These are phyloP conservation scores for Amphiprion ocellaris DNA, from an alignment of 2,113 vertebrate species.

Conservation along the genomic window DNA sequence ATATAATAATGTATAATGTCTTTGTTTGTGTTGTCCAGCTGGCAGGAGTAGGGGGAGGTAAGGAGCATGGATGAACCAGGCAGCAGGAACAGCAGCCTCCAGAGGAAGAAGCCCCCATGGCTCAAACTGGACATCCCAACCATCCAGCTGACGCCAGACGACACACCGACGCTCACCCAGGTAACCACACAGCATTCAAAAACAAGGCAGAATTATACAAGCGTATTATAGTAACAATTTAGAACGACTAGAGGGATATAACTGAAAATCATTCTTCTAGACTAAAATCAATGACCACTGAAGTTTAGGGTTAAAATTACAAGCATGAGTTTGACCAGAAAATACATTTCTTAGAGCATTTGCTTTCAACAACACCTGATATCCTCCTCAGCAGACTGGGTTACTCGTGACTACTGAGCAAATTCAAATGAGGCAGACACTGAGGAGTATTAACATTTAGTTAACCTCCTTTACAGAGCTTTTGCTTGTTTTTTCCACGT, in stretches of 20 bases:
- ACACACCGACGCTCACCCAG: conserved; percentile 82
- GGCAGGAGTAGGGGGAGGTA: conserved; percentile 69
- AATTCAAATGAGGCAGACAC: not conserved
- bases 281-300: too few species aligned
- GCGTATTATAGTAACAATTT: too few species aligned
- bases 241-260: too few species aligned
- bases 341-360: too few species aligned
- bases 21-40: conserved; percentile 66
- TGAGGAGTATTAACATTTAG: not conserved
- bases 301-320: too few species aligned
- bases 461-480: not conserved
- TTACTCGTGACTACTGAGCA: not conserved
- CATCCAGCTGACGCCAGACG: conserved; percentile 80
- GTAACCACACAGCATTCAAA: conserved; percentile 62
- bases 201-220: not conserved
- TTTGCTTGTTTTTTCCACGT: not conserved
- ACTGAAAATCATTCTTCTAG: too few species aligned
- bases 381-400: too few species aligned
- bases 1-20: not conserved
- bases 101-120: conserved; percentile 95
- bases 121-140: conserved; percentile 91
- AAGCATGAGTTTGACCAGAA: too few species aligned
- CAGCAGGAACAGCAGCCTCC: conserved; percentile 89
- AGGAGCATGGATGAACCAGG: conserved; percentile 87
- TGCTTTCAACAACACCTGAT: too few species aligned